These are phyloP conservation scores for Camptogramma bilineatum DNA, from an alignment of 2,888 invertebrate species.

Conservation along the genomic window DNA sequence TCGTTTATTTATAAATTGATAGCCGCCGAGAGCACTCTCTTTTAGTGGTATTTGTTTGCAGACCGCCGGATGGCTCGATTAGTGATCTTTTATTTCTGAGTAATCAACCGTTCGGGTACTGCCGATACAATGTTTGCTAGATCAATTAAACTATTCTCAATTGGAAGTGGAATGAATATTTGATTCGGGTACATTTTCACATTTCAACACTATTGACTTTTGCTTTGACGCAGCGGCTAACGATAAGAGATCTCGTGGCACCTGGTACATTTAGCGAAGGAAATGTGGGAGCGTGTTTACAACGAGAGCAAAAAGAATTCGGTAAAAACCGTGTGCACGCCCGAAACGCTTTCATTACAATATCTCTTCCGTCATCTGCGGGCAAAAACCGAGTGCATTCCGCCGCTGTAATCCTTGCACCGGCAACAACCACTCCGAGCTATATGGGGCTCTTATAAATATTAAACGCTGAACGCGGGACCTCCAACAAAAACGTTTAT, in stretches of 20 bases:
- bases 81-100: constrained; percentile 69
- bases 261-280: constrained; percentile 22
- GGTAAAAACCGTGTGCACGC: constrained; percentile 47
- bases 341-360: constrained; percentile 64
- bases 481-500: constrained; percentile 83
- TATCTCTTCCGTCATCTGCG: constrained; percentile 62
- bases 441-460: constrained; percentile 79
- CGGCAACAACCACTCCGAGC: constrained; percentile 70
- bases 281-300: constrained; percentile 31
- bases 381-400: constrained; percentile 72
- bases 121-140: constrained; percentile 56
- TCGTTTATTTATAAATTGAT: constrained; percentile 58
- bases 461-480: constrained; percentile 74
- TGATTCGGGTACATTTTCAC: constrained; percentile 35
- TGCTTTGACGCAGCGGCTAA: constrained; percentile 24
- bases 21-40: constrained; percentile 65
- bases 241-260: constrained; percentile 16
- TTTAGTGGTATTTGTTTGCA: constrained; percentile 59
- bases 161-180: constrained; percentile 38
- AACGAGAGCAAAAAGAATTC: constrained; percentile 37
- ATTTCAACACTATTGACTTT: constrained; percentile 29
- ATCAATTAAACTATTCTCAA: constrained; percentile 57
- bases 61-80: constrained; percentile 50
- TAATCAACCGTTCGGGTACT: constrained; percentile 65
- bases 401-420: constrained; percentile 72